These are phyloP conservation scores for Escarpia spicata DNA, from an alignment of 2,888 invertebrate species.

Conservation along the genomic window DNA sequence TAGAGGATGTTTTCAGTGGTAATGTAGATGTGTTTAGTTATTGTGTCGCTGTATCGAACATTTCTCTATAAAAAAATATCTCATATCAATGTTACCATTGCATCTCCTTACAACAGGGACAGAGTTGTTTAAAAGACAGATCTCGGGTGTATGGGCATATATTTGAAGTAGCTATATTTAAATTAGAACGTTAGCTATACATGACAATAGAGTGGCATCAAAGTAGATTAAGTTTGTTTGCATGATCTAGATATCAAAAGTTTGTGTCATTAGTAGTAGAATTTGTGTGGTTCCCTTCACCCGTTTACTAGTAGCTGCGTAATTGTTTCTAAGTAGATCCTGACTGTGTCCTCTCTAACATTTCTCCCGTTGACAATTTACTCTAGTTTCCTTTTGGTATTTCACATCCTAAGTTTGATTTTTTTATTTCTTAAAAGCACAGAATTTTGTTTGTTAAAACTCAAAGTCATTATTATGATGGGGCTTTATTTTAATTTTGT, in stretches of 20 bases:
- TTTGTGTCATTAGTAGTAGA: not conserved
- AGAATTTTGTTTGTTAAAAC: not conserved
- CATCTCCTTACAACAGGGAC: not conserved
- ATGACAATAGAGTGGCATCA: not conserved
- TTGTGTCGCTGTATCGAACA: not conserved
- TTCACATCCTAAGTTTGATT: not conserved
- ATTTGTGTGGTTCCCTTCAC: not conserved
- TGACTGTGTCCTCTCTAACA: not conserved
- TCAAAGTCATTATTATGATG: not conserved
- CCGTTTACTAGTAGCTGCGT: not conserved
- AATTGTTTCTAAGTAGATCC: not conserved
- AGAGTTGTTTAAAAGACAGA: too few species aligned
- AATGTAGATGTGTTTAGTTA: not conserved
- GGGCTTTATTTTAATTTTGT: too few species aligned
- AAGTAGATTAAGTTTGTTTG: not conserved
- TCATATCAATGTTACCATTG: not conserved
- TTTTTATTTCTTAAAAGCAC: not conserved
- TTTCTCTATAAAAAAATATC: not conserved
- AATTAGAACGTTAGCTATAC: not conserved
- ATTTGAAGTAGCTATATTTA: not conserved
- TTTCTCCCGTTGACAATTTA: not conserved
- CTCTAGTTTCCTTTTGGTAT: not conserved
- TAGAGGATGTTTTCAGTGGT: not conserved
- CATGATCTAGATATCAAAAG: not conserved
- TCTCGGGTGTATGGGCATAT: not conserved